Conservation (phyloP, 1,140 invertebrate genomes). For the Arion vulgaris region DNA sequence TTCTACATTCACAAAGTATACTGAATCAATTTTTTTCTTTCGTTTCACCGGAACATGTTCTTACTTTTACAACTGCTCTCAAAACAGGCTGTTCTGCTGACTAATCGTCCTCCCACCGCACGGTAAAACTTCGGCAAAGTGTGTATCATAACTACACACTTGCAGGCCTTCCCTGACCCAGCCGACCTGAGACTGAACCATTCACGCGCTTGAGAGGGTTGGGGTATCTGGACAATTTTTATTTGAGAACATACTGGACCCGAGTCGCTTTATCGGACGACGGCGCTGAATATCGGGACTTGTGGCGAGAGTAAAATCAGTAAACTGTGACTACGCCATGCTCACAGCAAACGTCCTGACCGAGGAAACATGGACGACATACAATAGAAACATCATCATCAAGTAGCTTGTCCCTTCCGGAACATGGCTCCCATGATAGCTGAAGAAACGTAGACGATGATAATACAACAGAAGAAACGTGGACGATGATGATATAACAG, state of each 20-base stretch:
- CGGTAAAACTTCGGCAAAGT: slow-evolving; percentile 6
- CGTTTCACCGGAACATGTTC: background rate
- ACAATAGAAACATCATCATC: too few relatives aligned
- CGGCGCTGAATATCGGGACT: background rate
- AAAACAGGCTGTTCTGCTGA: slow-evolving; percentile 37
- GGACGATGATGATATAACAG: too few relatives aligned
- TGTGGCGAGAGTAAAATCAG: background rate
- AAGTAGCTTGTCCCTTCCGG: too few relatives aligned
- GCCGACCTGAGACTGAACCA: slow-evolving; percentile 38
- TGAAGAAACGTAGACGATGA: too few relatives aligned
- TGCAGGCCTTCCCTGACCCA: slow-evolving; percentile 34
- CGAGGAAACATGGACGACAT: too few relatives aligned
- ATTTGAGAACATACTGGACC: slow-evolving; percentile 14
- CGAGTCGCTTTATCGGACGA: background rate
- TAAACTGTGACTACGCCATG: background rate
- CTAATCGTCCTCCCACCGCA: slow-evolving; percentile 5
- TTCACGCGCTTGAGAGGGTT: background rate
- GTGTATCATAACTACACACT: slow-evolving; percentile 39
- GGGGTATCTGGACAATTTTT: background rate
- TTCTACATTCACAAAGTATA: too few relatives aligned
- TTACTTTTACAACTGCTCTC: slow-evolving; percentile 35
- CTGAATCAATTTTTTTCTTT: too few relatives aligned
- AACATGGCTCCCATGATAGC: too few relatives aligned
- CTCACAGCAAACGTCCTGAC: background rate
- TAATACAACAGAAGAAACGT: too few relatives aligned